These are phyloP conservation scores for Diuraphis noxia DNA, from an alignment of 1,140 invertebrate genomes.

Conservation along the genomic window DNA sequence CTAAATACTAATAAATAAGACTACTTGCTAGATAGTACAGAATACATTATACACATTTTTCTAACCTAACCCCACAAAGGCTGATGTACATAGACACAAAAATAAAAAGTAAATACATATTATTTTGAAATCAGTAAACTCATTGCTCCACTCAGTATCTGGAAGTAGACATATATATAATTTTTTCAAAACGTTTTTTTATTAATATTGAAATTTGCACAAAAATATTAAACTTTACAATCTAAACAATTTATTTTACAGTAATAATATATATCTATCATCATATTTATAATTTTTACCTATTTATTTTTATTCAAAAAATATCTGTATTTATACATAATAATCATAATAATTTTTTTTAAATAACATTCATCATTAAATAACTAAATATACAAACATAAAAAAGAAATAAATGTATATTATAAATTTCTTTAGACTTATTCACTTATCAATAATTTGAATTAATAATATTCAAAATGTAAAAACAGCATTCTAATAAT, in stretches of 20 bases:
- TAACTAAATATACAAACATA: constrained; percentile 53
- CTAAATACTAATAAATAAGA: too few species aligned
- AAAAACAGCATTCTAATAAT: constrained; percentile 46
- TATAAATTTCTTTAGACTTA: constrained; percentile 48
- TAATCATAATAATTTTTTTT: constrained; percentile 33
- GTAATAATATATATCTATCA: constrained; percentile 46
- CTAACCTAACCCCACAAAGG: too few species aligned
- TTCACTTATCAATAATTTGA: constrained; percentile 39
- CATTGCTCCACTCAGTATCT: neutral
- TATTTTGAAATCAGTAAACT: too few species aligned
- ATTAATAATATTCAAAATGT: constrained; percentile 42
- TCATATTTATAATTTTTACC: constrained; percentile 44
- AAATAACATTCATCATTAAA: constrained; percentile 25
- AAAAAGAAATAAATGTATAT: constrained; percentile 47
- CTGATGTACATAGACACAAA: too few species aligned
- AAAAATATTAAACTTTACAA: constrained; percentile 54
- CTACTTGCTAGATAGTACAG: too few species aligned
- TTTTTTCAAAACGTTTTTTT: constrained; percentile 52
- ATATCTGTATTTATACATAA: constrained; percentile 38
- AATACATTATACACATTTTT: too few species aligned
- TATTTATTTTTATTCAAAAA: constrained; percentile 45
- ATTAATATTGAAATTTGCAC: constrained; percentile 54
- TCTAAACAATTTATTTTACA: constrained; percentile 53
- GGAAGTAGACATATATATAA: neutral
- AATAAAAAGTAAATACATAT: too few species aligned